Percentiles rank a stretch among this genome's conserved stretches.
Evolutionary conservation across 1,140 invertebrate genomes (phyloP).

Genomic region (Zaprionus ornatus): DNA sequence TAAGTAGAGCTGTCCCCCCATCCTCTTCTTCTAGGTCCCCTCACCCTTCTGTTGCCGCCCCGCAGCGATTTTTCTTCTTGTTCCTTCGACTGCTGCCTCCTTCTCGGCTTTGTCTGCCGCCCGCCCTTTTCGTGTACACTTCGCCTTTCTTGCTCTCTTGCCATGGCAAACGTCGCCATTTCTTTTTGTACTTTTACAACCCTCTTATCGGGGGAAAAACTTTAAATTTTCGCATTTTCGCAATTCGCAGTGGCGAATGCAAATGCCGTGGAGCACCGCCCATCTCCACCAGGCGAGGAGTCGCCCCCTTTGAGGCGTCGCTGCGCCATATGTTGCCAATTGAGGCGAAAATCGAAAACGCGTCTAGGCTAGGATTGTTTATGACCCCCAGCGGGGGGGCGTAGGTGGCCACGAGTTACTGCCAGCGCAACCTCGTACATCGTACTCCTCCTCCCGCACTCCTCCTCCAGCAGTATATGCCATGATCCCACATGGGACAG

Average conservation of each 20-base stretch:
- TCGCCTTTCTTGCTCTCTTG: conserved; percentile 25
- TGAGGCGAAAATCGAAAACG: conserved; percentile 80
- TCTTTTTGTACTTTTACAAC: conserved; percentile 76
- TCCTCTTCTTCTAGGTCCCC: background rate
- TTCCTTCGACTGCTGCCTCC: conserved; percentile 52
- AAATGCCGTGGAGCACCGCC: conserved; percentile 64
- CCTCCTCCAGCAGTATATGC: conserved; percentile 26
- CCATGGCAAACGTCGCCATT: conserved; percentile 68
- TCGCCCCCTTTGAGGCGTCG: conserved; percentile 39
- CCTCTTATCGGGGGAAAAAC: conserved; percentile 75
- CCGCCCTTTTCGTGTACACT: conserved; percentile 73
- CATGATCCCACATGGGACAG: conserved; percentile 2
- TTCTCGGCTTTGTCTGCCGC: conserved; percentile 67
- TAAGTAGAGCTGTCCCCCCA: conserved; percentile 59
- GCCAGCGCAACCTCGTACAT: no score
- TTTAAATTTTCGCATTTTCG: conserved; percentile 79
- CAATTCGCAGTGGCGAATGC: conserved; percentile 78
- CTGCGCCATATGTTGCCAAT: conserved; percentile 78
- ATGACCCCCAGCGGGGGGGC: conserved; percentile 56
- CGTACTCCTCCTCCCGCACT: background rate
- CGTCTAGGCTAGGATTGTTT: conserved; percentile 74
- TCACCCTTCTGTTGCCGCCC: conserved; percentile 29
- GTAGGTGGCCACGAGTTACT: background rate
- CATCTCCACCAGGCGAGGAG: background rate
- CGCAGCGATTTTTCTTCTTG: conserved; percentile 79